A percentile compares a stretch with the other conserved stretches of the same genome.
phyloP scores from a whole-genome alignment of 2,888 invertebrate species.

The Ferrisia virgata region DNA sequence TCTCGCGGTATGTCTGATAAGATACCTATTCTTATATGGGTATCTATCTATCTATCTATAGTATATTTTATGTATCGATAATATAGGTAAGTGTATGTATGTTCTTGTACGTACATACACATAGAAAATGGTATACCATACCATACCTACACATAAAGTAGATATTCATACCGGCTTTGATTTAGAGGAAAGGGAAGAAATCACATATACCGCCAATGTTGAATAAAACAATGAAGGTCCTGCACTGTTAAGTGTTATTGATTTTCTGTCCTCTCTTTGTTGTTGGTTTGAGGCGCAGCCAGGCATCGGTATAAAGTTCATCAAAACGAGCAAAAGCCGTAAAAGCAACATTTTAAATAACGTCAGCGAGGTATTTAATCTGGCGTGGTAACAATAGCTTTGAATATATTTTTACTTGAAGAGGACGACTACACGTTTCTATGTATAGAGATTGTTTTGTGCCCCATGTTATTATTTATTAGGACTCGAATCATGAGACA shows the following conservation, averaged over 20 bases:
- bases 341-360: constrained; percentile 26
- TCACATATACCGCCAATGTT: neutral
- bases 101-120: no score
- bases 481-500: neutral
- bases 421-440: no score
- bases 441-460: neutral
- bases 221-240: constrained; percentile 16
- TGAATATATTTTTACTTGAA: neutral
- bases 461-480: neutral
- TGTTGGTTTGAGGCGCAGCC: neutral
- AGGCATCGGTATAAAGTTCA: neutral
- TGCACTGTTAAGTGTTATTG: constrained; percentile 19
- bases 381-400: neutral
- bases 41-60: no score
- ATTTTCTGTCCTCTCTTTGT: constrained; percentile 21
- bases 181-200: neutral
- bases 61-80: neutral
- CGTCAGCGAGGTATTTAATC: constrained; percentile 12
- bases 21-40: no score
- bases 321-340: constrained; percentile 16
- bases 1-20: neutral
- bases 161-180: neutral
- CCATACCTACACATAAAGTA: no score
- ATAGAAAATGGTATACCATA: no score
- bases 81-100: no score